These are phyloP conservation scores for Aldabrachelys gigantea DNA, from an alignment of 2,113 vertebrate species.

Conservation along the genomic window DNA sequence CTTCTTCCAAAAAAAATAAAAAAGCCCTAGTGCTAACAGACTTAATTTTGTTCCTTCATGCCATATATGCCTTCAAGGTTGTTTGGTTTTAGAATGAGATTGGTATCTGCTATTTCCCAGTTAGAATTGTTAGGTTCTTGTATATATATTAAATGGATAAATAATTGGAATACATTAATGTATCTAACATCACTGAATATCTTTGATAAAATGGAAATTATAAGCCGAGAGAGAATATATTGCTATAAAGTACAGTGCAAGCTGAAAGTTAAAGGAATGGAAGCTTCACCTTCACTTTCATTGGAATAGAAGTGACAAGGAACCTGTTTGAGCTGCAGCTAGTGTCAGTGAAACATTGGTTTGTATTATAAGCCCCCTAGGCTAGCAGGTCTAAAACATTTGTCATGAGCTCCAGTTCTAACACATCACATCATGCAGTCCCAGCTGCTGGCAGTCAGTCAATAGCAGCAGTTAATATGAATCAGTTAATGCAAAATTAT, in stretches of 20 bases:
- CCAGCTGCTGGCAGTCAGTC: neutral
- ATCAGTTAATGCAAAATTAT: neutral
- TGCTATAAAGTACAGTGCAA: neutral
- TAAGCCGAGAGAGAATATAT: neutral
- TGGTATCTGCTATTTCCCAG: neutral
- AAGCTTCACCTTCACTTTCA: conserved; percentile 17
- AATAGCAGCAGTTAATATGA: neutral
- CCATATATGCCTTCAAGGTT: neutral
- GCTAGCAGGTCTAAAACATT: neutral
- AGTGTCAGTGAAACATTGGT: neutral
- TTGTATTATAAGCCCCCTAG: conserved; percentile 11
- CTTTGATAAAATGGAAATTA: neutral
- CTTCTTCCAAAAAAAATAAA: neutral
- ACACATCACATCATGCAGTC: neutral
- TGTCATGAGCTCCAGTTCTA: conserved; percentile 18
- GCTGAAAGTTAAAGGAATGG: neutral
- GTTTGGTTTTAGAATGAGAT: neutral
- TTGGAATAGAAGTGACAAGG: conserved; percentile 8
- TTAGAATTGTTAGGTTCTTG: neutral
- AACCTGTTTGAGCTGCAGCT: conserved; percentile 19
- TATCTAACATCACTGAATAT: neutral
- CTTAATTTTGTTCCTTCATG: neutral
- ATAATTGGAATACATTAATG: neutral
- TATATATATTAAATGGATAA: conserved; percentile 25
- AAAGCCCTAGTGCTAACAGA: neutral